A percentile compares a stretch with the other conserved stretches of the same genome.
Evolutionary conservation across 2,888 invertebrate species (phyloP).

Genomic region (Plebejus anna): DNA sequence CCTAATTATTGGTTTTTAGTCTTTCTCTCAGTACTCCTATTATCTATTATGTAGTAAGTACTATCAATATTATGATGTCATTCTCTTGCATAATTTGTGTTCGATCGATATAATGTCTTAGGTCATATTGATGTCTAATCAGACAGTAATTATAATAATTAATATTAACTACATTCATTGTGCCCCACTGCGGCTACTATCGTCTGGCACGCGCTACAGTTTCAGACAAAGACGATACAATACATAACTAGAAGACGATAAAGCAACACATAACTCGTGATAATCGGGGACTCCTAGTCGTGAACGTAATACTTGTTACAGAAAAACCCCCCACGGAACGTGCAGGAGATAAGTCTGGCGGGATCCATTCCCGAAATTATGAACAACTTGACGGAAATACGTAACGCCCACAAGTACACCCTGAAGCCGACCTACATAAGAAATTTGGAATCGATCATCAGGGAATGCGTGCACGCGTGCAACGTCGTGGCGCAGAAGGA

Average conservation of each 20-base stretch:
- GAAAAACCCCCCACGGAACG: constrained; percentile 65
- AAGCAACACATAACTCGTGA: neutral
- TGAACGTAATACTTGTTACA: constrained; percentile 46
- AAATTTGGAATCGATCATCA: constrained; percentile 69
- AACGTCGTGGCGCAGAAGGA: constrained; percentile 63
- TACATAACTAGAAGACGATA: too few species aligned
- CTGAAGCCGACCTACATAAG: constrained; percentile 61
- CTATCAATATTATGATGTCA: constrained; percentile 8
- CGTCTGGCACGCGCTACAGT: constrained; percentile 35
- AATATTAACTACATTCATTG: neutral
- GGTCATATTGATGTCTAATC: constrained; percentile 25
- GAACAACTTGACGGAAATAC: constrained; percentile 61
- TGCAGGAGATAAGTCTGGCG: constrained; percentile 69
- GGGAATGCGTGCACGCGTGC: constrained; percentile 70
- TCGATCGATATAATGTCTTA: neutral
- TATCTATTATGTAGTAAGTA: neutral
- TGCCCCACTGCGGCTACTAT: constrained; percentile 33
- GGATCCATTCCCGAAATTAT: constrained; percentile 71
- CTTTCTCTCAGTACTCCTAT: too few species aligned
- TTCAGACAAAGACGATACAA: constrained; percentile 29
- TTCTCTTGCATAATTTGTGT: constrained; percentile 32
- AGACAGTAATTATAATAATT: neutral
- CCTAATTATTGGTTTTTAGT: too few species aligned
- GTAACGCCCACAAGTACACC: constrained; percentile 42
- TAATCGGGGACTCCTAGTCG: neutral